phyloP scores from a whole-genome alignment of 2,113 vertebrate genomes.

The Rutilus rutilus region DNA sequence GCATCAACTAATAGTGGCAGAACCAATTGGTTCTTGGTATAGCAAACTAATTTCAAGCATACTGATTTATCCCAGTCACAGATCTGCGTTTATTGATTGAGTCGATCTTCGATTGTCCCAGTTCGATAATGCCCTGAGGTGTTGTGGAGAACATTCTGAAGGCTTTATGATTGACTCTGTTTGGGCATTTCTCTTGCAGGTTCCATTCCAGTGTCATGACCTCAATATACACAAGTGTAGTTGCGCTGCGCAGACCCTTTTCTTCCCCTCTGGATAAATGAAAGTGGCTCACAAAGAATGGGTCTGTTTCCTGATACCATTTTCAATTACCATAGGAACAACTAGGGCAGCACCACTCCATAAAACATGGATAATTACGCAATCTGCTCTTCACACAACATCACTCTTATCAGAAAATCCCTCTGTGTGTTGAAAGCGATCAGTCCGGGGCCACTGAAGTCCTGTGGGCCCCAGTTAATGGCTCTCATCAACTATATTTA shows the following conservation, averaged over 20 bases:
- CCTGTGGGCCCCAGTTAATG: slow-evolving; percentile 38
- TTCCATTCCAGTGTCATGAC: slow-evolving; percentile 26
- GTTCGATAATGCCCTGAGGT: neutral
- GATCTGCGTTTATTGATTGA: neutral
- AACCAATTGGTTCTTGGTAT: neutral
- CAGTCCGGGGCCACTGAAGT: neutral
- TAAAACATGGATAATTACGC: slow-evolving; percentile 27
- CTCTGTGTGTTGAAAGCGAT: slow-evolving; percentile 12
- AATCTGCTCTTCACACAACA: slow-evolving; percentile 5
- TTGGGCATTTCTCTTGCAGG: slow-evolving; percentile 19
- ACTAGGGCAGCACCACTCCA: slow-evolving; percentile 32
- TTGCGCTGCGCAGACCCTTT: neutral
- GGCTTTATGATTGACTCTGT: neutral
- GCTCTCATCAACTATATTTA: slow-evolving; percentile 31
- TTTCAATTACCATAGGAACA: slow-evolving; percentile 27
- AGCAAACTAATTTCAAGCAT: neutral
- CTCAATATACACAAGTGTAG: slow-evolving; percentile 25
- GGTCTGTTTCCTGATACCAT: slow-evolving; percentile 21
- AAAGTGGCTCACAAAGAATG: slow-evolving; percentile 26
- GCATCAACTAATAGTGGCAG: neutral
- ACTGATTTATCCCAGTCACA: neutral
- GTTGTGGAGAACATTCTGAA: neutral
- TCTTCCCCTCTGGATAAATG: slow-evolving; percentile 22
- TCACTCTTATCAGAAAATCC: slow-evolving; percentile 25
- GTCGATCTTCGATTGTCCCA: neutral